Percentiles rank a stretch among this genome's conserved stretches.
Conservation (phyloP, 2,113 vertebrate genomes). For the Scytalopus superciliaris region DNA sequence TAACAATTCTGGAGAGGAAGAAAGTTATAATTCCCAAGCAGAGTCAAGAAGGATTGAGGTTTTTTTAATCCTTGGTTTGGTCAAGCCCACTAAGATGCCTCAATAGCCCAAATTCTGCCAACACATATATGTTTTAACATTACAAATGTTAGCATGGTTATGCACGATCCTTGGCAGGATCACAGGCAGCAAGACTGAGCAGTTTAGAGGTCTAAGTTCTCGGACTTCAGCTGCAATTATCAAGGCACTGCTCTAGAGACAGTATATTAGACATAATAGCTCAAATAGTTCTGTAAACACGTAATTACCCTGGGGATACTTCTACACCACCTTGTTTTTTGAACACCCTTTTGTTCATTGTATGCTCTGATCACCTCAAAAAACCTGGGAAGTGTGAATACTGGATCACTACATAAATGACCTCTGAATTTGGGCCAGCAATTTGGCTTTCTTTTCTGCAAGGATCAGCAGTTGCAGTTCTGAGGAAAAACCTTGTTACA, state of each 20-base stretch:
- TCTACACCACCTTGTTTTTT: not conserved
- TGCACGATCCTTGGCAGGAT: not conserved
- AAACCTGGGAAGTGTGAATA: not conserved
- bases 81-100: not conserved
- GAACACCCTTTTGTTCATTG: not conserved
- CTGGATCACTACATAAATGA: not conserved
- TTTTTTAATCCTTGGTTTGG: not conserved
- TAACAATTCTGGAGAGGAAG: not conserved
- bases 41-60: not conserved
- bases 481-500: not conserved
- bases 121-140: not conserved
- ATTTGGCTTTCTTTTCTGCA: not conserved
- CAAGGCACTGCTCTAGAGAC: slow-evolving; percentile 43
- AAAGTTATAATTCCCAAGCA: not conserved
- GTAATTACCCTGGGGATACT: not conserved
- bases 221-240: slow-evolving; percentile 27
- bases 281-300: slow-evolving; percentile 43
- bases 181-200: not conserved
- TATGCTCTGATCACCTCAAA: not conserved
- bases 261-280: not conserved
- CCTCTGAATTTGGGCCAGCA: not conserved
- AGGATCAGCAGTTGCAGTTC: not conserved
- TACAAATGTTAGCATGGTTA: not conserved
- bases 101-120: not conserved
- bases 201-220: slow-evolving; percentile 27